A percentile compares a stretch with the other conserved stretches of the same genome.
Evolutionary conservation across 2,797 vertebrate genomes (phyloP).

Genomic region (Balearica regulorum): DNA sequence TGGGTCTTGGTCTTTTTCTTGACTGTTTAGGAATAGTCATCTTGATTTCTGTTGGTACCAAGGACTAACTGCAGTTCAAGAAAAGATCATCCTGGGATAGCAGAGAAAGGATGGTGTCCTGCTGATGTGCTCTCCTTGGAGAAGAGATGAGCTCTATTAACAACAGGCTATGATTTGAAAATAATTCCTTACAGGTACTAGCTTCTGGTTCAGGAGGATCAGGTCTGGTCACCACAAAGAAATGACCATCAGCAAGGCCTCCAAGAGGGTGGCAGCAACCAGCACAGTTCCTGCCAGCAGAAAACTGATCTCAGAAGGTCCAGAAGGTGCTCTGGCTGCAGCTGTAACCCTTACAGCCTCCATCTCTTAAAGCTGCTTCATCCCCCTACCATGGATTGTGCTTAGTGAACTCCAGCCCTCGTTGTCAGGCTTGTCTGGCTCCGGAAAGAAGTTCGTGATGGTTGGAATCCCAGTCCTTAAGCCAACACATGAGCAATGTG

Average conservation of each 20-base stretch:
- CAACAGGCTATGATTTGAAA: not conserved
- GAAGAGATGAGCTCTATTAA: not conserved
- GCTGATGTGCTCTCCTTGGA: no score
- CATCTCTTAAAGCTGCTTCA: no score
- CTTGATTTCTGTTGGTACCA: no score
- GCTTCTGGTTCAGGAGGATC: not conserved
- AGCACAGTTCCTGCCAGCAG: not conserved
- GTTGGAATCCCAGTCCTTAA: not conserved
- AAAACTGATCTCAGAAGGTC: not conserved
- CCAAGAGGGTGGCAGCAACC: not conserved
- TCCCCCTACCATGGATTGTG: no score
- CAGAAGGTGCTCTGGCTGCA: no score
- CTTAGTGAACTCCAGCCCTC: no score
- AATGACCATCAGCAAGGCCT: not conserved
- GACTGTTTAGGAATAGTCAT: not conserved
- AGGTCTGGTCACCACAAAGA: not conserved
- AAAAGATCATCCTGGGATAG: not conserved
- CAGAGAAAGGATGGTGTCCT: no score
- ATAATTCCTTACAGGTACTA: not conserved
- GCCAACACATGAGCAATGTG: accelerated
- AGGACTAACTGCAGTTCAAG: not conserved
- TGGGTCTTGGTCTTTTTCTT: not conserved
- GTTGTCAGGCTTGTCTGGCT: not conserved
- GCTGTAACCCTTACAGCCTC: not conserved
- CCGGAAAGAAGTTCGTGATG: not conserved